Percentiles rank a stretch among this genome's conserved stretches.
phyloP scores from a whole-genome alignment of 2,888 invertebrate species.

The Petrophora chlorosata region DNA sequence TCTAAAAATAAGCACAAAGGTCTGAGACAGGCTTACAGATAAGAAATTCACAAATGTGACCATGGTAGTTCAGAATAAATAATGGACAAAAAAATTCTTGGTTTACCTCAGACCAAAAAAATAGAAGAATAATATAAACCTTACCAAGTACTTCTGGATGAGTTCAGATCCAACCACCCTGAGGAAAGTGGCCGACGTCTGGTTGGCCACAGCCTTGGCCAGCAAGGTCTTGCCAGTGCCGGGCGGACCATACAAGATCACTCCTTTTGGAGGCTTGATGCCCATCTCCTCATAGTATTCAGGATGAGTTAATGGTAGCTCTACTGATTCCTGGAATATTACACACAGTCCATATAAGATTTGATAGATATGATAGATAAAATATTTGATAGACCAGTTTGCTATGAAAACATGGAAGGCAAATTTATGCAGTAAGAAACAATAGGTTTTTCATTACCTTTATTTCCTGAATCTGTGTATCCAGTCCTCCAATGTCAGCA shows the following conservation, averaged over 20 bases:
- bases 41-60: too few species aligned
- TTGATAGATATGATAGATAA: too few species aligned
- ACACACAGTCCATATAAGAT: too few species aligned
- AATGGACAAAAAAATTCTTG: too few species aligned
- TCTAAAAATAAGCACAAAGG: too few species aligned
- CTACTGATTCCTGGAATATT: constrained; percentile 93
- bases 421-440: background rate
- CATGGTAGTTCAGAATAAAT: too few species aligned
- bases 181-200: constrained; percentile 99
- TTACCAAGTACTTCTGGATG: constrained; percentile 98
- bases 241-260: constrained; percentile 98
- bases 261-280: constrained; percentile 99
- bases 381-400: too few species aligned
- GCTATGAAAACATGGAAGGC: constrained; percentile 1
- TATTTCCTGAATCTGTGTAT: constrained; percentile 94
- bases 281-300: constrained; percentile 99
- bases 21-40: too few species aligned
- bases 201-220: constrained; percentile 99
- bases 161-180: constrained; percentile 99
- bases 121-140: too few species aligned
- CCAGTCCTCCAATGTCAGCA: constrained; percentile 98
- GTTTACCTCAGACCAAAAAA: too few species aligned
- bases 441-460: constrained; percentile 53
- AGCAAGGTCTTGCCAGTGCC: constrained; percentile 99
- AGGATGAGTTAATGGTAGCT: constrained; percentile 98